phyloP scores from a whole-genome alignment of 1,140 invertebrate genomes.

The Euura saliciscinereae region DNA sequence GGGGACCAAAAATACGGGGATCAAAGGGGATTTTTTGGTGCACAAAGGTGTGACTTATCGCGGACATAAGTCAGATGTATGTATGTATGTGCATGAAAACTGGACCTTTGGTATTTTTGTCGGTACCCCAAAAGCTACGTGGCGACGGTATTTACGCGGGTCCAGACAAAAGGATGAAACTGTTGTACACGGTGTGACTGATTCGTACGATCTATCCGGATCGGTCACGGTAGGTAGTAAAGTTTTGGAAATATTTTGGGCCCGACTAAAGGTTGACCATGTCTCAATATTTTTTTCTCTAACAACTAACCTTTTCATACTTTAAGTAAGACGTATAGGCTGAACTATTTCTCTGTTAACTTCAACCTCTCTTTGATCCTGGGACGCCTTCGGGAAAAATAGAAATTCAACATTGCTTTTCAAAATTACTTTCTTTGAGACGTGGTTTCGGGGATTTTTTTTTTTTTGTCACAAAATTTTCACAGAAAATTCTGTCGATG shows the following conservation, averaged over 20 bases:
- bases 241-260: constrained; percentile 2
- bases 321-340: neutral
- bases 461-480: too few relatives aligned
- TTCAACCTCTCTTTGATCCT: too few relatives aligned
- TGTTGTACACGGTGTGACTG: constrained; percentile 1
- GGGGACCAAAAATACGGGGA: too few relatives aligned
- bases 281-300: constrained; percentile 5
- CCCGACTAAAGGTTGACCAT: neutral
- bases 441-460: too few relatives aligned
- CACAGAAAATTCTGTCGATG: too few relatives aligned
- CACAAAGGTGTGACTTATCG: constrained; percentile 7
- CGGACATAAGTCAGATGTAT: neutral
- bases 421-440: too few relatives aligned
- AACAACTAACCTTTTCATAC: neutral
- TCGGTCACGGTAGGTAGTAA: constrained; percentile 4
- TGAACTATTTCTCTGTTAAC: too few relatives aligned
- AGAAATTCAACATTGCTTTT: too few relatives aligned
- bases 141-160: neutral
- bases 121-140: neutral
- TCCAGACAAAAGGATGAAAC: neutral
- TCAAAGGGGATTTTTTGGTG: too few relatives aligned
- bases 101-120: too few relatives aligned
- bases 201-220: neutral
- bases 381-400: too few relatives aligned
- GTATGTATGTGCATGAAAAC: neutral